Conservation (phyloP, 2,797 vertebrate genomes). For the Euthynnus affinis region DNA sequence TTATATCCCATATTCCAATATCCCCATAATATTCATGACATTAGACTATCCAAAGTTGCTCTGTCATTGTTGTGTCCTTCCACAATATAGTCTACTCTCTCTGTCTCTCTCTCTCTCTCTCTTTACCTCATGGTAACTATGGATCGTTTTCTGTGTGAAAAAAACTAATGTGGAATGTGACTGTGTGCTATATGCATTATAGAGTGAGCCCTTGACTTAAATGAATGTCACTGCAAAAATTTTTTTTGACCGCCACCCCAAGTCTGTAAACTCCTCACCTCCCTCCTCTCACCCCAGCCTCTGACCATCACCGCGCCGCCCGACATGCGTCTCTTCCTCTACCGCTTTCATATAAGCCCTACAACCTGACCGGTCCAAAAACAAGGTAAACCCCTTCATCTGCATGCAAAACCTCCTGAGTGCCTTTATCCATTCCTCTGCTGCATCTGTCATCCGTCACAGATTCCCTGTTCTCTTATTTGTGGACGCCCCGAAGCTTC, state of each 20-base stretch:
- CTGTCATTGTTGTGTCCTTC: too few relatives aligned
- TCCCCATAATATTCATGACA: background rate
- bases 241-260: background rate
- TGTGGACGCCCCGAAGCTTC: constrained; percentile 35
- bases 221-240: background rate
- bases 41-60: too few relatives aligned
- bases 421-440: constrained; percentile 39
- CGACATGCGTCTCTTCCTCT: constrained; percentile 38
- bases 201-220: background rate
- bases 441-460: constrained; percentile 44
- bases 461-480: background rate
- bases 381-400: constrained; percentile 64
- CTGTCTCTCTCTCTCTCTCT: too few relatives aligned
- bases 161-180: background rate
- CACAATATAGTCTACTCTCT: too few relatives aligned
- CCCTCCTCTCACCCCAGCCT: constrained; percentile 50
- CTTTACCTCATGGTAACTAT: too few relatives aligned
- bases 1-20: background rate
- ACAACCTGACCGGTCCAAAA: constrained; percentile 50
- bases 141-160: background rate
- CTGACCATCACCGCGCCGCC: constrained; percentile 50
- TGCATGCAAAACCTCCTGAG: constrained; percentile 59
- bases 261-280: constrained; percentile 11
- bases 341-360: constrained; percentile 40
- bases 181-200: background rate